Base-by-base conservation (phyloP, 2,113 vertebrate genomes). In the Pelmatolapia mariae region DNA sequence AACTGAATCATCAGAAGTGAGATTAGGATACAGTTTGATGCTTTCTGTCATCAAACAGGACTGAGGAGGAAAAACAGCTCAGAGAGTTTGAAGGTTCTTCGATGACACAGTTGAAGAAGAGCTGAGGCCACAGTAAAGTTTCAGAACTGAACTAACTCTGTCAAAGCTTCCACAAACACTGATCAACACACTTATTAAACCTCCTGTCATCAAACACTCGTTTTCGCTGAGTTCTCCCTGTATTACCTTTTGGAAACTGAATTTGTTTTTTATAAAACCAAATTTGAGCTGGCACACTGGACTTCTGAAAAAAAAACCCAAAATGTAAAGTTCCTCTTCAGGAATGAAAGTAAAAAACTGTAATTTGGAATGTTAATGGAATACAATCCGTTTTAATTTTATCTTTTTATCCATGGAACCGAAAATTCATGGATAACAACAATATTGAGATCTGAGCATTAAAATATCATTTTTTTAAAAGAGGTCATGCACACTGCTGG, bases 181-280 rank as follows among this genome's bases (percentile, higher is more conserved):
- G n/a, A n/a, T n/a, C n/a, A n/a, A n/a, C n/a, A n/a, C n/a, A n/a
- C n/a, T n/a, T n/a, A n/a, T n/a, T n/a, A n/a, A n/a, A n/a, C n/a
- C n/a, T n/a, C n/a, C n/a, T n/a, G n/a, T n/a, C n/a, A n/a, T n/a
- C n/a, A n/a, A n/a, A n/a, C n/a, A n/a, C n/a, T n/a, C n/a, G n/a
- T n/a, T n/a, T n/a, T n/a, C n/a, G n/a, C n/a, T n/a, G n/a, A n/a
- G n/a, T n/a, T n/a, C n/a, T n/a, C n/a, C n/a, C n/a, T n/a, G 52
- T 54, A 22, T 54, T 54, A 54, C 52, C 52, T 54, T 54, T 54
- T 4, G n/a, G 52, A 54, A 54, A 0, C n/a, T 54, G n/a, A 54
- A 54, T 54, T 0, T 0, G n/a, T 54, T 54, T 54, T 54, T 54
- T 1, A 54, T 54, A 0, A 54, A 54, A 4, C 52, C n/a, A 12